Percentiles rank a stretch among this genome's conserved stretches.
phyloP scores from a whole-genome alignment of 2,888 invertebrate species.

The Pachycephus smyrnensis region DNA sequence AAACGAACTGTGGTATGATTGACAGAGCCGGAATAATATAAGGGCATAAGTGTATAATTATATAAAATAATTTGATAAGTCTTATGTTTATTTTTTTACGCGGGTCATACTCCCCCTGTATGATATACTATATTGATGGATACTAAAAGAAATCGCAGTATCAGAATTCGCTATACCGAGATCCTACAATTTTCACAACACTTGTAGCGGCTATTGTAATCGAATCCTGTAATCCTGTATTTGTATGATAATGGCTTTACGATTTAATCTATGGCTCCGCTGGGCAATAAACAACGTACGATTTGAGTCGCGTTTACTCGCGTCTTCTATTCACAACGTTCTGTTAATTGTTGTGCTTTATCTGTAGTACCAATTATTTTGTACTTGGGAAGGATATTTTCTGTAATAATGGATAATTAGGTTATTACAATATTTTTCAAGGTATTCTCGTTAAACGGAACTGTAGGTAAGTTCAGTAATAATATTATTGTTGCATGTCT shows the following conservation, averaged over 20 bases:
- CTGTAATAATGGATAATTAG: not conserved
- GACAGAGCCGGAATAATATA: not conserved
- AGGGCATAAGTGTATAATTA: not conserved
- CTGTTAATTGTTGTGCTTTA: not conserved
- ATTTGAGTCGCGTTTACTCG: not conserved
- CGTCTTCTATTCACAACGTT: not conserved
- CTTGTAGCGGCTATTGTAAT: not conserved
- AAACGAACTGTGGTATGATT: not conserved
- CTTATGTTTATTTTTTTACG: slow-evolving; percentile 13
- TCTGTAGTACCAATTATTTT: not conserved
- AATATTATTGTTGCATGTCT: not conserved
- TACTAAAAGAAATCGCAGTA: not conserved
- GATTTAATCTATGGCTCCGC: not conserved
- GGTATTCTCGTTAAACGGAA: not conserved
- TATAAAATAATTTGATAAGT: slow-evolving; percentile 1
- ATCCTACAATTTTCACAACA: not conserved
- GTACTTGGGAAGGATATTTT: not conserved
- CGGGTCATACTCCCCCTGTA: not conserved
- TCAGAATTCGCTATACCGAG: not conserved
- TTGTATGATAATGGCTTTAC: not conserved
- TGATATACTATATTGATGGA: not conserved
- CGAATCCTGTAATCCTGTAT: not conserved
- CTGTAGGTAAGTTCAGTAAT: not conserved
- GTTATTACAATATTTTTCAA: not conserved
- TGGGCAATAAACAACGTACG: slow-evolving; percentile 8